These are phyloP conservation scores for Apamea crenata DNA, from an alignment of 2,888 invertebrate genomes.

Conservation along the genomic window DNA sequence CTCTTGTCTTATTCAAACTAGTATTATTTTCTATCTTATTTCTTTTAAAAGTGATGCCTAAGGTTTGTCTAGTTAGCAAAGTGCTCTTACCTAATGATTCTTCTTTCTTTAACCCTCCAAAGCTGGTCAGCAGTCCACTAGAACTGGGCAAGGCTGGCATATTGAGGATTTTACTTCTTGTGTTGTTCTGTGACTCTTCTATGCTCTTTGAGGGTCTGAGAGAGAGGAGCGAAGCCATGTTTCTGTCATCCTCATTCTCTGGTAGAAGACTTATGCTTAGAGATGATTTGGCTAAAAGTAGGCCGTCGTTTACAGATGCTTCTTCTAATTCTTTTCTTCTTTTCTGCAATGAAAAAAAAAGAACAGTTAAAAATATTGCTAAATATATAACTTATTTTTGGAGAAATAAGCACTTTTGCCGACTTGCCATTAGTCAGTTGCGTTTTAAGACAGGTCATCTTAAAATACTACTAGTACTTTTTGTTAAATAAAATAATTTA, in stretches of 20 bases:
- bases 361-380: not conserved
- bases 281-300: slow-evolving; percentile 93
- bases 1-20: slow-evolving; percentile 25
- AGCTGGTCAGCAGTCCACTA: slow-evolving; percentile 85
- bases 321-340: slow-evolving; percentile 94
- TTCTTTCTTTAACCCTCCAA: slow-evolving; percentile 90
- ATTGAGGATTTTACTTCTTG: slow-evolving; percentile 88
- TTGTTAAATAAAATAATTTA: not conserved
- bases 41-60: slow-evolving; percentile 84
- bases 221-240: slow-evolving; percentile 94
- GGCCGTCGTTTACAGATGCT: slow-evolving; percentile 92
- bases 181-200: slow-evolving; percentile 89
- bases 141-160: slow-evolving; percentile 90
- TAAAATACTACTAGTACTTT: too few species aligned
- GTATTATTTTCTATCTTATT: slow-evolving; percentile 63
- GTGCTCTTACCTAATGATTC: slow-evolving; percentile 85
- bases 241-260: slow-evolving; percentile 95
- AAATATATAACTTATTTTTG: too few species aligned
- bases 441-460: too few species aligned
- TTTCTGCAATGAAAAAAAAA: slow-evolving; percentile 76
- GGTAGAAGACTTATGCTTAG: slow-evolving; percentile 94
- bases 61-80: slow-evolving; percentile 78
- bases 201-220: slow-evolving; percentile 92
- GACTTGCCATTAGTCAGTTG: not conserved
- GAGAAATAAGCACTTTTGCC: not conserved